Evolutionary conservation across 1,140 invertebrate genomes (phyloP).

Genomic region (Drosophila ercepeae): DNA sequence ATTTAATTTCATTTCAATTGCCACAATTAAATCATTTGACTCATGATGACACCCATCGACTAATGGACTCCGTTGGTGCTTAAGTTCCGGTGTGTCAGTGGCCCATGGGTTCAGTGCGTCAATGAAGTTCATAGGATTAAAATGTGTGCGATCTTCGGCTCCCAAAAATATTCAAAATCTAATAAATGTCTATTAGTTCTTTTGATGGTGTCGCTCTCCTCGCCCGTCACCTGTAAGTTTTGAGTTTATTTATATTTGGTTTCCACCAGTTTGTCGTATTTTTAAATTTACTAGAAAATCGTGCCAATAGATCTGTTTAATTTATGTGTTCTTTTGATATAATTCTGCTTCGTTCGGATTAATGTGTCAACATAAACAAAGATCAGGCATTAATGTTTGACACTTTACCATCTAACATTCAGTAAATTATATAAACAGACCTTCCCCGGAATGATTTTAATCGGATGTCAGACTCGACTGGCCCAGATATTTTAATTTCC

Average conservation of each 20-base stretch:
- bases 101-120: conserved; percentile 36
- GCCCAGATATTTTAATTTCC: conserved; percentile 78
- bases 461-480: conserved; percentile 69
- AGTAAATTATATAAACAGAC: conserved; percentile 23
- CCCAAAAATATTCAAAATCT: neutral
- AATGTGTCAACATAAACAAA: conserved; percentile 64
- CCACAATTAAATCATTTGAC: conserved; percentile 57
- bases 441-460: conserved; percentile 22
- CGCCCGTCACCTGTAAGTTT: conserved; percentile 17
- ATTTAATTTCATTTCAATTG: conserved; percentile 62
- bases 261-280: neutral
- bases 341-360: conserved; percentile 23
- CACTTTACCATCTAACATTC: conserved; percentile 42
- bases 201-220: neutral
- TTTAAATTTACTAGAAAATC: conserved; percentile 27
- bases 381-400: conserved; percentile 18
- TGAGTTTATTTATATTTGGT: neutral
- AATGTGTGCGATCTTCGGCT: conserved; percentile 9
- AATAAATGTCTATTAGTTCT: neutral
- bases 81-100: conserved; percentile 48
- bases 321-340: conserved; percentile 25
- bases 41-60: conserved; percentile 13
- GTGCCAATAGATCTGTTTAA: conserved; percentile 38
- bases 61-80: conserved; percentile 15
- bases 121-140: conserved; percentile 21